phyloP scores from a whole-genome alignment of 1,140 invertebrate genomes.

The Drosophila rufa region DNA sequence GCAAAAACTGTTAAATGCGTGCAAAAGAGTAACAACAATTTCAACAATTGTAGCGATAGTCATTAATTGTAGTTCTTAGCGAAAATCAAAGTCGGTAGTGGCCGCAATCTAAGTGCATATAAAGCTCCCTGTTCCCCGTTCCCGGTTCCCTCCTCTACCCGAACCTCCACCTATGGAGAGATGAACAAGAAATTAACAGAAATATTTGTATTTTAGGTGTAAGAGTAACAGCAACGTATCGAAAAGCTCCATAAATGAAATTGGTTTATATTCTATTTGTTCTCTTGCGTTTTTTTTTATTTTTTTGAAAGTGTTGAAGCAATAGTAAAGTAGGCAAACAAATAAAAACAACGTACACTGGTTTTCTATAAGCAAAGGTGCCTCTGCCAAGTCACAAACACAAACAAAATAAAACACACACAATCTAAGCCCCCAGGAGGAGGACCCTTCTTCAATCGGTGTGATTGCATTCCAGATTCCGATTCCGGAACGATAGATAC shows the following conservation, averaged over 20 bases:
- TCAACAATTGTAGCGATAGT: conserved; percentile 80
- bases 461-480: conserved; percentile 61
- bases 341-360: conserved; percentile 39
- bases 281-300: conserved; percentile 22
- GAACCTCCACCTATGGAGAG: conserved; percentile 47
- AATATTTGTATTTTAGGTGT: conserved; percentile 50
- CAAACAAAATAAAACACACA: conserved; percentile 30
- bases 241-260: conserved; percentile 27
- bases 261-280: conserved; percentile 16
- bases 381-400: conserved; percentile 56
- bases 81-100: conserved; percentile 72
- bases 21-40: conserved; percentile 49
- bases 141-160: neutral
- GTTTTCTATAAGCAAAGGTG: conserved; percentile 55
- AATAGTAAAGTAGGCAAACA: conserved; percentile 38
- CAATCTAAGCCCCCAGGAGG: conserved; percentile 23
- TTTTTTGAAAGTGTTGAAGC: conserved; percentile 34
- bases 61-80: conserved; percentile 82
- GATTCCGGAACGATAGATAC: conserved; percentile 27
- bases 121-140: conserved; percentile 34
- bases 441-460: conserved; percentile 17
- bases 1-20: conserved; percentile 58
- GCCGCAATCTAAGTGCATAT: conserved; percentile 81
- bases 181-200: conserved; percentile 45
- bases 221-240: conserved; percentile 30